Base-by-base conservation (phyloP, 2,113 vertebrate species). In the Dendrocopos noguchii region DNA sequence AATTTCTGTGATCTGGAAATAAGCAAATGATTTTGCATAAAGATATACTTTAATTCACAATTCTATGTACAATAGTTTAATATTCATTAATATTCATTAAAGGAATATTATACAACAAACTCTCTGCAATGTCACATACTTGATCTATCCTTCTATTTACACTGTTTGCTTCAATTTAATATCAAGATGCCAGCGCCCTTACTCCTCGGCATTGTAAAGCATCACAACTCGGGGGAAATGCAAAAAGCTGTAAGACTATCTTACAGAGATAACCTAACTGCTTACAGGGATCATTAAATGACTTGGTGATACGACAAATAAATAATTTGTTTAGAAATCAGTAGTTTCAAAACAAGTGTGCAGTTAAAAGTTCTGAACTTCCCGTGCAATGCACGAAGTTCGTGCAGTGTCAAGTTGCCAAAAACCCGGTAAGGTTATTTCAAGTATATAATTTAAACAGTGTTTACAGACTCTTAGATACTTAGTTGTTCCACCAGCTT, bases 401-500 rank as follows among this genome's bases (percentile, higher is more conserved):
- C 87, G 82, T 94, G 87, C 90, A 92, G 84, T 91, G 66, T 93
- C 88, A 83, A 87, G 80, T 80, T 75, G 76, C 85, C 70, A 91
- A 63, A 80, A 88, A 59, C 52, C 60, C 71, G 31, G 55, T 61
- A 91, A 36, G 18, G 68, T 88, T 95, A 84, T 88, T 94, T 93
- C 84, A 80, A 92, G 87, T 93, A 47, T 87, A 33, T 36, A 1
- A 64, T 70, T 90, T 89, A 77, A 90, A 29, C 24, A 65, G 44
- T 44, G 63, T 50, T 75, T 74, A 56, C 57, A 36, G n/a, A 36
- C 73, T 91, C 67, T 82, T 64, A 91, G 21, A 82, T 64, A 88
- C 56, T 91, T 98, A 97, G 98, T 89, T 98, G 98, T 80, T 99
- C 97, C 4, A 98, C 97, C 83, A 98, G 98, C 75, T 97, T 98